Percentiles rank a stretch among this genome's conserved stretches.
phyloP scores from a whole-genome alignment of 1,140 invertebrate species.

The Sitophilus oryzae region DNA sequence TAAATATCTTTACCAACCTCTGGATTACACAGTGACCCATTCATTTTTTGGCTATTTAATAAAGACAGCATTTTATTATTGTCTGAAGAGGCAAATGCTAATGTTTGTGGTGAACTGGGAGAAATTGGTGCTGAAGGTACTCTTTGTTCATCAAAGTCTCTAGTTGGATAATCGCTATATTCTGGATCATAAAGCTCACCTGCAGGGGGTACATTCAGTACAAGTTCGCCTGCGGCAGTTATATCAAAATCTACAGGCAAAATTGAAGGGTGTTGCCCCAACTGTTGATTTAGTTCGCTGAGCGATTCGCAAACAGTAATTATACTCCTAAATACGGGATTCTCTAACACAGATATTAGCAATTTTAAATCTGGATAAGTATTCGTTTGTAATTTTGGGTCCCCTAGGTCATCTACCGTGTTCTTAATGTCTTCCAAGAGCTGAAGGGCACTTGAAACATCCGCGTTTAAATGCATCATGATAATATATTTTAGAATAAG shows the following conservation, averaged over 20 bases:
- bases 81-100: conserved; percentile 59
- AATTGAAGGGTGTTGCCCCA: conserved; percentile 84
- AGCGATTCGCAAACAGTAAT: conserved; percentile 87
- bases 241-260: conserved; percentile 89
- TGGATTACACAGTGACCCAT: conserved; percentile 80
- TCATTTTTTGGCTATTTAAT: conserved; percentile 79
- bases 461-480: conserved; percentile 45
- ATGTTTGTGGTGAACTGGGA: conserved; percentile 46
- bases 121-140: conserved; percentile 54
- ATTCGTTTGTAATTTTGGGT: conserved; percentile 63
- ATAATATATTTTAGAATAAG: not conserved
- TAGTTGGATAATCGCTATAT: conserved; percentile 35
- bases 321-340: conserved; percentile 87
- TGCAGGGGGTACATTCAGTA: conserved; percentile 52
- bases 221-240: conserved; percentile 61
- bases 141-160: conserved; percentile 52
- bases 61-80: conserved; percentile 81
- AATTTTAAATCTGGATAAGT: conserved; percentile 81
- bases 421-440: conserved; percentile 73
- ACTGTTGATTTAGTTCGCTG: conserved; percentile 70
- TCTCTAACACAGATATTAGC: conserved; percentile 81
- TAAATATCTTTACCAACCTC: conserved; percentile 42
- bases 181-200: conserved; percentile 48
- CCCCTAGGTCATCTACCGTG: conserved; percentile 65
- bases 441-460: conserved; percentile 69